phyloP scores from a whole-genome alignment of 1,140 invertebrate genomes.

The Drosophila sucinea region DNA sequence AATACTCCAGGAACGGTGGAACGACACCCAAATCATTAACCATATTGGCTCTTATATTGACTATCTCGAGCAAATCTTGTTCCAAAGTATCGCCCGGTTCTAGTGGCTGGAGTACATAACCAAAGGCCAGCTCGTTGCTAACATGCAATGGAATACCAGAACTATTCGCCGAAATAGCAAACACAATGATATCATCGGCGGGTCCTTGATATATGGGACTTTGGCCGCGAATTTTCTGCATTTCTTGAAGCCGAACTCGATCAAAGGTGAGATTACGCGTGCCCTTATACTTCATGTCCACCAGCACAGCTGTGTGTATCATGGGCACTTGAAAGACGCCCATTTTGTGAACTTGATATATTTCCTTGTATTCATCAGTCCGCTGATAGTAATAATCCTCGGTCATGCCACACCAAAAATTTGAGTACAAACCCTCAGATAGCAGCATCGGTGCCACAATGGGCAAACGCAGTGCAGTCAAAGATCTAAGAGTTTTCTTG shows the following conservation, averaged over 20 bases:
- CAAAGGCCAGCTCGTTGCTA: conserved; percentile 92
- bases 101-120: conserved; percentile 92
- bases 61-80: conserved; percentile 89
- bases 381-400: conserved; percentile 94
- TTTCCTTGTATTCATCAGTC: conserved; percentile 93
- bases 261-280: conserved; percentile 91
- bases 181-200: conserved; percentile 96
- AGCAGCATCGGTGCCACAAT: conserved; percentile 93
- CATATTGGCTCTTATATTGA: conserved; percentile 91
- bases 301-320: conserved; percentile 94
- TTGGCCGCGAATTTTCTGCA: conserved; percentile 47
- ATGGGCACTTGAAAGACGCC: conserved; percentile 95
- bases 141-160: conserved; percentile 89
- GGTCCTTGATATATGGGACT: conserved; percentile 87
- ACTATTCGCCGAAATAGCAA: conserved; percentile 92
- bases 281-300: conserved; percentile 87
- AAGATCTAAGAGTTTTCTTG: conserved; percentile 86
- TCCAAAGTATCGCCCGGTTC: conserved; percentile 87
- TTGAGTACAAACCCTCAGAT: conserved; percentile 95
- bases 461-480: conserved; percentile 88
- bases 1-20: conserved; percentile 65
- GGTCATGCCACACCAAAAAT: conserved; percentile 97
- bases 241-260: conserved; percentile 85
- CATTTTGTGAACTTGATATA: conserved; percentile 88
- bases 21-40: conserved; percentile 84